Percentiles rank a stretch among this genome's conserved stretches.
These are phyloP conservation scores for Oreochromis spilurus DNA, from an alignment of 2,113 vertebrate species.

Conservation along the genomic window DNA sequence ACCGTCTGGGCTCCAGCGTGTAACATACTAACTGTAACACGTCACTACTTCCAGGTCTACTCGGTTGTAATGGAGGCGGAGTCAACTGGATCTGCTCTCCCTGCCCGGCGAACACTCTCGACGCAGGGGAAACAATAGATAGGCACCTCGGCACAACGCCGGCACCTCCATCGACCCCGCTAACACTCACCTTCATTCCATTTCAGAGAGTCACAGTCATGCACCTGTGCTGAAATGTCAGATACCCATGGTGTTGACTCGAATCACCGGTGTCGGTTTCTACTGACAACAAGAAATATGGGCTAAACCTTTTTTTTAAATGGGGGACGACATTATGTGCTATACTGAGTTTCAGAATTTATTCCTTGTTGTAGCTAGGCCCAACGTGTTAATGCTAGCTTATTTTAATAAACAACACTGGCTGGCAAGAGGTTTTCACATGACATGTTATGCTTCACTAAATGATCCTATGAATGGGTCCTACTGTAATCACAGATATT, in stretches of 20 bases:
- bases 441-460: background rate
- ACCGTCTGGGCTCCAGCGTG: background rate
- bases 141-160: rapidly evolving
- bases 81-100: background rate
- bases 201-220: background rate
- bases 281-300: background rate
- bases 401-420: background rate
- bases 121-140: background rate
- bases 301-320: background rate
- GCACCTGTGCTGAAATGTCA: background rate
- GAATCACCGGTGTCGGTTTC: background rate
- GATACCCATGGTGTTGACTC: background rate
- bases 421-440: background rate
- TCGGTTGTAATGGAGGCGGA: background rate
- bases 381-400: background rate
- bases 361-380: background rate
- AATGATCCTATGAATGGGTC: background rate
- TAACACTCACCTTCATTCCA: background rate
- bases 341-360: background rate
- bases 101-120: background rate
- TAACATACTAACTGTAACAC: background rate
- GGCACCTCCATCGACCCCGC: background rate
- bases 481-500: background rate
- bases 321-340: rapidly evolving
- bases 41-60: background rate